Evolutionary conservation across 53 echinoderm and acorn worm species (phyloP), one percentile per base, ranked within the genome.

Genomic region (Apostichopus leukothele): DNA sequence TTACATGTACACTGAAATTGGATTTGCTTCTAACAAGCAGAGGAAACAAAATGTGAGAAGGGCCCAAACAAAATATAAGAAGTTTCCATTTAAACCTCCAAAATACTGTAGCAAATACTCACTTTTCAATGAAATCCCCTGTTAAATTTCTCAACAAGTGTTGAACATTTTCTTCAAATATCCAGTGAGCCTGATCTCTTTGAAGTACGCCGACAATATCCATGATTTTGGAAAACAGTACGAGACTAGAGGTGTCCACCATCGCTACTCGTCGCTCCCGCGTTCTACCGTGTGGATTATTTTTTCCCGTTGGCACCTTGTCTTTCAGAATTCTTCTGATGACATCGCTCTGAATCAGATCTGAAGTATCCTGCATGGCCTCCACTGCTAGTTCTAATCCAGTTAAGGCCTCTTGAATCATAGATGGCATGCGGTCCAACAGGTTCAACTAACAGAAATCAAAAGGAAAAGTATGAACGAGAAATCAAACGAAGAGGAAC

Each of bases 61-160:
- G 27, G 27, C 27, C 27, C 27, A 27, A 27, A 27, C 1, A 27
- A 27, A 1, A 27, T 27, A 27, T 27, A 27, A 27, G 1, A 0
- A 1, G 27, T 27, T 27, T 27, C 27, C 1, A 1, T 1, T 27
- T 27, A 27, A 27, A 27, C 27, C 9, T 63, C 63, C 63, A 8
- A 63, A 14, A 63, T 11, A 63, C 63, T 63, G 61, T 63, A 0
- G 13, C 14, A 63, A 63, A 63, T 63, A 60, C 51, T 83, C 23
- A 83, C 84, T 60, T 83, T 61, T 83, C 53, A 5, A 83, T 23
- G 26, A 63, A 83, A 83, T 83, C 84, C 10, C 84, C 84, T 5
- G 63, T n/a, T 60, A 83, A 27, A 26, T 83, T 83, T 83, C 12
- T 83, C 84, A 83, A 26, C 84, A 83, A 9, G 7, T 21, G 21